A percentile compares a stretch with the other conserved stretches of the same genome.
Conservation (phyloP, 1,140 invertebrate species). For the Metopolophium dirhodum region DNA sequence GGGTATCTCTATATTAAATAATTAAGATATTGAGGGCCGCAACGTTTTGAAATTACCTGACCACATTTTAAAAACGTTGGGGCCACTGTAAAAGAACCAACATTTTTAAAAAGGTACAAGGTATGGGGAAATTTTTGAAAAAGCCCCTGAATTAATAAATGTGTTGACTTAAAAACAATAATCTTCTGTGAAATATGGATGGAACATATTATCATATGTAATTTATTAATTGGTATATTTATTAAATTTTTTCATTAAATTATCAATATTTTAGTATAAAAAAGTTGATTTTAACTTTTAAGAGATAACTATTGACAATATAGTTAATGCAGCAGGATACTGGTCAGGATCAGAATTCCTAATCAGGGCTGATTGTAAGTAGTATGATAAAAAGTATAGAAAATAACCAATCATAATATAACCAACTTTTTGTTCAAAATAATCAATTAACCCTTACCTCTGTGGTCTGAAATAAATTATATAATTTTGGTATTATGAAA, state of each 20-base stretch:
- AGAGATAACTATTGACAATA: background rate
- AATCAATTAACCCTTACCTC: background rate
- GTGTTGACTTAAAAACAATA: background rate
- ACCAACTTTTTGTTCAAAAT: background rate
- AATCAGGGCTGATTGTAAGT: background rate
- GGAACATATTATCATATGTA: background rate
- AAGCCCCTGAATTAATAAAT: background rate
- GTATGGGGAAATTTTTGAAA: too few relatives aligned
- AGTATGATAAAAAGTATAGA: background rate
- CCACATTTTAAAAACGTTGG: too few relatives aligned
- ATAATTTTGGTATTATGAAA: background rate
- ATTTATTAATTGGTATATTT: background rate
- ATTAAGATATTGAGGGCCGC: too few relatives aligned
- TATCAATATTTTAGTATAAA: background rate
- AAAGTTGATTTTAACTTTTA: background rate
- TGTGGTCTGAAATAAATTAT: background rate
- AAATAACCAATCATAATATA: background rate
- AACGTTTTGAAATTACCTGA: too few relatives aligned
- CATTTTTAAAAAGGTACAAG: too few relatives aligned
- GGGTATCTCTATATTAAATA: too few relatives aligned
- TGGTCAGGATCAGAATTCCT: background rate
- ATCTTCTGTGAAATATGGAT: background rate
- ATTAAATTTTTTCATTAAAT: background rate
- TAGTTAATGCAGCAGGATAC: background rate
- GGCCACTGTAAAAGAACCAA: too few relatives aligned